Evolutionary conservation across 1,140 invertebrate species (phyloP), one percentile per base, ranked within the genome.

Genomic region (Zaprionus capensis): DNA sequence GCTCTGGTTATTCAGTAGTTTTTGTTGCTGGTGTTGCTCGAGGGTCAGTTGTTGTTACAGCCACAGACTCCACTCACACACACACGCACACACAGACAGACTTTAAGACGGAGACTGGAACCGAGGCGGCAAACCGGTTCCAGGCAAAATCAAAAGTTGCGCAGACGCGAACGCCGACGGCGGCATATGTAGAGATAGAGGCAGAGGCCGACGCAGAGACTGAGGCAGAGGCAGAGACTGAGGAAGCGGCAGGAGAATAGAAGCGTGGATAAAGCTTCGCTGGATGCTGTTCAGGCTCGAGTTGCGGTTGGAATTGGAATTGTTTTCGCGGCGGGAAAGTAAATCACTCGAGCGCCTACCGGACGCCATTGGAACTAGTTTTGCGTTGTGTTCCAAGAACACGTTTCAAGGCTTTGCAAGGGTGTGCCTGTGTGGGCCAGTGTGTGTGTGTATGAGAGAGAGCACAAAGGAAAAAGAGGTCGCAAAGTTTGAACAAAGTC

Each of bases 71-170:
- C 61, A 46, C 36, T 20, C 34, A 56, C 26, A 65, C 53, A 55
- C 17, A 49, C 46, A 53, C 17, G 7, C 44, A 28, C 17, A 7
- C 44, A 49, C 4, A 46, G 3, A 46, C 1, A 17, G 7, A 51
- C 9, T 5, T 7, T 49, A 11, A 51, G 46, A 38, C 20, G 58
- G 36, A 24, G 49, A 71, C 38, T 57, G 51, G 46, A 55, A 64
- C 17, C 12, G 66, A 49, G 57, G 36, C 56, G 70, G 36, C 20
- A 76, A 88, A 88, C 85, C 85, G 85, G 85, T 88, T 88, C 78
- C 72, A 76, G 85, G 85, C 85, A 88, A 88, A 88, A 88, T 88
- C 85, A 88, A 88, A 88, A 88, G 85, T 88, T 90, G 85, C 85
- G 85, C 85, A 88, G 81, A 67, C 71, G 76, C 58, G 34, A 57